Evolutionary conservation across 2,888 invertebrate species (phyloP).

Genomic region (Physocephala rufipes): DNA sequence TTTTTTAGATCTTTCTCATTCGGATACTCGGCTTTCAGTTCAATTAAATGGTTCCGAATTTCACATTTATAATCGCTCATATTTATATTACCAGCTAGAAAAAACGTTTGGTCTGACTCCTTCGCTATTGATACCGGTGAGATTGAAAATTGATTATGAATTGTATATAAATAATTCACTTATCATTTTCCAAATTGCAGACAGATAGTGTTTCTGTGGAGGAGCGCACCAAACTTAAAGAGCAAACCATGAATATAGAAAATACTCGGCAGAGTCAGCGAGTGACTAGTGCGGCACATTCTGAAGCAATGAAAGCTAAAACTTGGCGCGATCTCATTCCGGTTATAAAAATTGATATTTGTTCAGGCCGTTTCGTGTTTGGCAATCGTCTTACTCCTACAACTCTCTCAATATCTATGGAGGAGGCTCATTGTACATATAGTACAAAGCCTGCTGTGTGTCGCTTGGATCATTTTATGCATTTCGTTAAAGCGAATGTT

Average conservation of each 20-base stretch:
- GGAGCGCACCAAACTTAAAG: slow-evolving; percentile 69
- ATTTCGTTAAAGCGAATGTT: slow-evolving; percentile 91
- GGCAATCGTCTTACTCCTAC: slow-evolving; percentile 95
- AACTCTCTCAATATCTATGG: slow-evolving; percentile 89
- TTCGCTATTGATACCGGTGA: slow-evolving; percentile 72
- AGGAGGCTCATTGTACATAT: slow-evolving; percentile 93
- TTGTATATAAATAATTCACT: neutral
- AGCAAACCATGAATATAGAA: slow-evolving; percentile 71
- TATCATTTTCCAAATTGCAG: slow-evolving; percentile 43
- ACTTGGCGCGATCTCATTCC: slow-evolving; percentile 97
- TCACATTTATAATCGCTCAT: slow-evolving; percentile 93
- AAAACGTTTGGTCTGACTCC: slow-evolving; percentile 86
- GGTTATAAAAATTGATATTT: slow-evolving; percentile 93
- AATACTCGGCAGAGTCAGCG: slow-evolving; percentile 69
- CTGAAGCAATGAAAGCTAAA: slow-evolving; percentile 85
- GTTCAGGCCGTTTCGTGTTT: slow-evolving; percentile 90
- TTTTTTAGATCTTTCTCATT: slow-evolving; percentile 88
- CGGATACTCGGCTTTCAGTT: slow-evolving; percentile 89
- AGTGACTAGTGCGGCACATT: slow-evolving; percentile 68
- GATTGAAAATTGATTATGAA: slow-evolving; percentile 12
- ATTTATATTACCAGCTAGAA: slow-evolving; percentile 86
- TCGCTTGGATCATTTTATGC: slow-evolving; percentile 93
- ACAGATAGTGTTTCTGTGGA: slow-evolving; percentile 70
- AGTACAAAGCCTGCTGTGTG: slow-evolving; percentile 96
- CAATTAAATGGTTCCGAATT: slow-evolving; percentile 94